Evolutionary conservation across 1,140 invertebrate genomes (phyloP).

Genomic region (Pseudomyrmex cubaensis): DNA sequence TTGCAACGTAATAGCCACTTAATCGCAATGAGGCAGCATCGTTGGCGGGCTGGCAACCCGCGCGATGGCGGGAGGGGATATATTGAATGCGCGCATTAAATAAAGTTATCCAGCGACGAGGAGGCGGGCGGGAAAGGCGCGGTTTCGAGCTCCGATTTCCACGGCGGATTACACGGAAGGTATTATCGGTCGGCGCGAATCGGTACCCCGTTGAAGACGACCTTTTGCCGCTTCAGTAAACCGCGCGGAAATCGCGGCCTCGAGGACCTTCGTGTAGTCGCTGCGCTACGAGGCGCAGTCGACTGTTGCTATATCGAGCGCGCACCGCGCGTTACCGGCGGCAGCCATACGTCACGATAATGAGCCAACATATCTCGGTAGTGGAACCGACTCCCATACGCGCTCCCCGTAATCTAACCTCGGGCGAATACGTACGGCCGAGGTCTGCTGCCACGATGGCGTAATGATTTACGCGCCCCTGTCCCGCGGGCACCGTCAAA

Average conservation of each 20-base stretch:
- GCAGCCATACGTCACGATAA: slow-evolving; percentile 75
- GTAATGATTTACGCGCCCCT: slow-evolving; percentile 69
- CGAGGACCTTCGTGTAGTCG: slow-evolving; percentile 29
- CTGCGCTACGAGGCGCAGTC: neutral
- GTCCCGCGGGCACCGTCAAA: slow-evolving; percentile 67
- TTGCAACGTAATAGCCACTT: slow-evolving; percentile 62
- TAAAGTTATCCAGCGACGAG: slow-evolving; percentile 60
- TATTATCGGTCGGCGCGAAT: slow-evolving; percentile 58
- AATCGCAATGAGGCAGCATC: slow-evolving; percentile 63
- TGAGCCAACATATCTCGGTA: slow-evolving; percentile 67
- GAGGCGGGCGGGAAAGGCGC: slow-evolving; percentile 15
- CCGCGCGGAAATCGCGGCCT: slow-evolving; percentile 51
- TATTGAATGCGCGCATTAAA: slow-evolving; percentile 42
- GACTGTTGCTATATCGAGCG: slow-evolving; percentile 20
- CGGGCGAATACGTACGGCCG: slow-evolving; percentile 8
- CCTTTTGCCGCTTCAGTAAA: slow-evolving; percentile 42
- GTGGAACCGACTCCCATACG: slow-evolving; percentile 45
- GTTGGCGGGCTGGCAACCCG: slow-evolving; percentile 51
- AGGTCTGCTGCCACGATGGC: slow-evolving; percentile 30
- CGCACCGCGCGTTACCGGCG: slow-evolving; percentile 61
- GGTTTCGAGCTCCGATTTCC: slow-evolving; percentile 52
- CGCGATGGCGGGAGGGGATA: neutral
- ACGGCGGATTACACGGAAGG: slow-evolving; percentile 19
- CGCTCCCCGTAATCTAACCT: slow-evolving; percentile 5
- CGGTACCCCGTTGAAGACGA: slow-evolving; percentile 59